Base-by-base conservation (phyloP, 2,113 vertebrate species). In the Saguinus imperator region DNA sequence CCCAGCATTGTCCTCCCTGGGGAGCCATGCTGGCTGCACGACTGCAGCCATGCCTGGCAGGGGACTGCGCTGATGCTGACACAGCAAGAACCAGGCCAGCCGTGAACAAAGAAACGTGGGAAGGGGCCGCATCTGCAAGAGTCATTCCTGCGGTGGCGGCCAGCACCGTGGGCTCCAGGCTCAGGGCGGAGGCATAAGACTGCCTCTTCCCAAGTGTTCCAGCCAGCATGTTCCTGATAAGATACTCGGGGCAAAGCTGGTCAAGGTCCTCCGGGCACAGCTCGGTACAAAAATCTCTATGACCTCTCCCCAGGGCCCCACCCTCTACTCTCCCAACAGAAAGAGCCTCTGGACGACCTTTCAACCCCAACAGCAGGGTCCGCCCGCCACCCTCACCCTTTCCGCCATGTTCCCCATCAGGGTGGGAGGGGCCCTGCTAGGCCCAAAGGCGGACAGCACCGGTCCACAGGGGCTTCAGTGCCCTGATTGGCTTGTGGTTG, bases 81-180 rank as follows among this genome's bases (percentile, higher is more conserved):
- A 5, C 55, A 68, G 87, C 94, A 82, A 68, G 40, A 75, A 50
- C 1, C 29, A 87, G 37, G 73, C 83, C 58, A 57, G 35, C 29
- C 0, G 27, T 18, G 61, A 68, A 75, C 57, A 77, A 76, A 91
- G 79, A 80, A 50, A 29, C 23, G 40, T 0, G 12, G 73, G 27
- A 73, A 64, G 11, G 29, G 81, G 32, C 68, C 55, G 37, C 0
- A 0, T 20, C 32, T 29, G 25, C 43, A 3, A 37, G 58, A 79
- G 27, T 20, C 20, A 0, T 40, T 55, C 40, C 68, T 20, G 27
- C 91, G 50, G 25, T 4, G 48, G 70, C 6, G 0, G 48, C 20
- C 5, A 0, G 57, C 68, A 35, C 64, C 2, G 12, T 0, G 0
- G 8, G 50, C 77, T 48, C 5, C 1, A 14, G 58, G 77, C 90